These are phyloP conservation scores for Dasysyrphus albostriatus DNA, from an alignment of 2,888 invertebrate genomes.

Conservation along the genomic window DNA sequence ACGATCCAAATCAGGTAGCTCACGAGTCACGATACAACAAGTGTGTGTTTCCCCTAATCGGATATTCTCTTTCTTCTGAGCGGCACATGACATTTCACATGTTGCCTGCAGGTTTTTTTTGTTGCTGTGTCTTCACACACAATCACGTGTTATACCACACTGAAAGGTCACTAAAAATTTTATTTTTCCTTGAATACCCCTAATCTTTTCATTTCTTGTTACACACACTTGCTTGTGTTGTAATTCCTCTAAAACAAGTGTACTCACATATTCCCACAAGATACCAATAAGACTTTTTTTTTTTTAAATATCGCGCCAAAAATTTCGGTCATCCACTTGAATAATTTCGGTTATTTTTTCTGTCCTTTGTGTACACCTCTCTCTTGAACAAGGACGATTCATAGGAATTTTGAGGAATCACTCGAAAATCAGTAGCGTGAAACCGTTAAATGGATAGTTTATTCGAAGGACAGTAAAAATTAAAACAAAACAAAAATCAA, in stretches of 20 bases:
- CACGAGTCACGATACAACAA: conserved; percentile 47
- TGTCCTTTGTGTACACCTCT: neutral
- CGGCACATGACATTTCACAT: conserved; percentile 37
- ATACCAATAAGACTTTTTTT: conserved; percentile 19
- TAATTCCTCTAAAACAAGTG: conserved; percentile 25
- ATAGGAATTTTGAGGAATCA: conserved; percentile 35
- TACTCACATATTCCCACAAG: neutral
- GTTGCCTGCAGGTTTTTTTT: neutral
- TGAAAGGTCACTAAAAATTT: neutral
- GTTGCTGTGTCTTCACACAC: conserved; percentile 17
- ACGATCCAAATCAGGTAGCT: conserved; percentile 53
- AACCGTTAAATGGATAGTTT: conserved; percentile 68
- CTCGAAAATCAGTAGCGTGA: conserved; percentile 69
- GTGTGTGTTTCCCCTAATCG: conserved; percentile 46
- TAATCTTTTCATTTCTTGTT: neutral
- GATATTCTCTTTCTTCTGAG: conserved; percentile 7
- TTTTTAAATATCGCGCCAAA: conserved; percentile 33
- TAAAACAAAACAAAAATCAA: conserved; percentile 1
- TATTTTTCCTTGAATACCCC: neutral
- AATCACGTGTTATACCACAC: conserved; percentile 21
- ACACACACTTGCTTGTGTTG: conserved; percentile 32
- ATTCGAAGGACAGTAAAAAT: conserved; percentile 44
- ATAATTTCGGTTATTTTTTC: conserved; percentile 9
- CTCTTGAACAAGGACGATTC: conserved; percentile 11
- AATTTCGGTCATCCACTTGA: conserved; percentile 53